These are phyloP conservation scores for Flexamia atlantica DNA, from an alignment of 2,888 invertebrate genomes.

Conservation along the genomic window DNA sequence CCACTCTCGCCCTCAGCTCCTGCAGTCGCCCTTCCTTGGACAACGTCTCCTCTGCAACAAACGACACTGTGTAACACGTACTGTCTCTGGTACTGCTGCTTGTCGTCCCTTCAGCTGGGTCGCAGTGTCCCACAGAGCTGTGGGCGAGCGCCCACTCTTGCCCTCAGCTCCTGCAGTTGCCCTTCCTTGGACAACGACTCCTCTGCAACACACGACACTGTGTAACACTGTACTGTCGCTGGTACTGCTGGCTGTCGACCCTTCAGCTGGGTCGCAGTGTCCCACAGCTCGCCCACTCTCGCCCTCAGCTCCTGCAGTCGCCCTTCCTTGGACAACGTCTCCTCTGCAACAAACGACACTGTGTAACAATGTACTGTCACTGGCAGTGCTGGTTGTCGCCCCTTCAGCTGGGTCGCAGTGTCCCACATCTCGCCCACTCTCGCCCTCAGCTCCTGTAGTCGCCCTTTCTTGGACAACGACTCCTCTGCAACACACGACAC, in stretches of 20 bases:
- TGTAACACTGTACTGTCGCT: no score
- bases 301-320: slow-evolving; percentile 79
- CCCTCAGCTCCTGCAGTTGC: slow-evolving; percentile 78
- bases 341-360: slow-evolving; percentile 75
- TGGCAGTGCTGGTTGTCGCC: slow-evolving; percentile 83
- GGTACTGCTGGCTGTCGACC: slow-evolving; percentile 84
- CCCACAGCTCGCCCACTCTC: slow-evolving; percentile 81
- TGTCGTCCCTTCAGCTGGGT: slow-evolving; percentile 85
- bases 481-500: slow-evolving; percentile 75
- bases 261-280: slow-evolving; percentile 83
- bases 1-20: slow-evolving; percentile 79
- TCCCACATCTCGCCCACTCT: slow-evolving; percentile 82
- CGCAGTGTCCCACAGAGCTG: slow-evolving; percentile 82
- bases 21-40: slow-evolving; percentile 80
- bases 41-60: slow-evolving; percentile 80
- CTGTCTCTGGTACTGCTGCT: slow-evolving; percentile 83
- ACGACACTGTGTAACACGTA: neutral
- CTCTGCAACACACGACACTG: slow-evolving; percentile 75
- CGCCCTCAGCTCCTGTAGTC: slow-evolving; percentile 78
- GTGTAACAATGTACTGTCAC: no score
- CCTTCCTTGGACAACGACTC: slow-evolving; percentile 83
- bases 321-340: slow-evolving; percentile 83
- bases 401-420: slow-evolving; percentile 83
- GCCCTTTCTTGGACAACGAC: slow-evolving; percentile 82
- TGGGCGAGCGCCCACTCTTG: slow-evolving; percentile 80